Base-by-base conservation (phyloP, 64 coral and sea anemone genomes). In the Trachythela sp. region DNA sequence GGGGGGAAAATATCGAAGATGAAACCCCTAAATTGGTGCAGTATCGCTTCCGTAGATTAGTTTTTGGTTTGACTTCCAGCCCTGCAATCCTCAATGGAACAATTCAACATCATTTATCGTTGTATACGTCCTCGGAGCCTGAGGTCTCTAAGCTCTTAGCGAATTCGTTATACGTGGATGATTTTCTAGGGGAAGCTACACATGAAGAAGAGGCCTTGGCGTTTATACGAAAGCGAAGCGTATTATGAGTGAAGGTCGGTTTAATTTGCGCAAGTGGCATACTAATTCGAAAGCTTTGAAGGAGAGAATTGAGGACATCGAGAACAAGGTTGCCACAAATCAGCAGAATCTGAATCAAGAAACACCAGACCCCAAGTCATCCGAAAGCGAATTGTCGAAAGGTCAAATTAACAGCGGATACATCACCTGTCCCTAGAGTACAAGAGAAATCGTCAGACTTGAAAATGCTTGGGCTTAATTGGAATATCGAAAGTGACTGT, bases 401-500 rank as follows among this genome's bases (percentile, higher is more conserved):
- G 24, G 54, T 76, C 29, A 83, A 77, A 27, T 24, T 35, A 36
- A 24, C 56, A n/a, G 56, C 15, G 22, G 26, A 64, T 64, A 45
- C 42, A 45, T 11, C 42, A 11, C 4, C 42, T 6, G 11, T 45
- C 11, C 33, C 39, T n/a, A 84, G 8, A 86, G 29, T 9, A 42
- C 43, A 35, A 67, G 84, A 7, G 37, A 90, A 54, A 37, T 84
- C 26, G 32, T 90, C 83, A 85, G 64, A 77, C 51, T 85, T 52
- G 84, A 84, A 77, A 77, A 77, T 37, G 39, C 89, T 84, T 67
- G 84, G 54, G 11, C 42, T 45, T 45, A 11, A 45, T 11, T 92
- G 91, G 76, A 84, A 92, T 24, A 92, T 48, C 48, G 76, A 86
- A 88, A 92, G 48, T 9, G 86, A 92, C 24, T 35, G 87, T 31